These are phyloP conservation scores for Lasioglossum zephyrum DNA, from an alignment of 2,888 invertebrate genomes.

Conservation along the genomic window DNA sequence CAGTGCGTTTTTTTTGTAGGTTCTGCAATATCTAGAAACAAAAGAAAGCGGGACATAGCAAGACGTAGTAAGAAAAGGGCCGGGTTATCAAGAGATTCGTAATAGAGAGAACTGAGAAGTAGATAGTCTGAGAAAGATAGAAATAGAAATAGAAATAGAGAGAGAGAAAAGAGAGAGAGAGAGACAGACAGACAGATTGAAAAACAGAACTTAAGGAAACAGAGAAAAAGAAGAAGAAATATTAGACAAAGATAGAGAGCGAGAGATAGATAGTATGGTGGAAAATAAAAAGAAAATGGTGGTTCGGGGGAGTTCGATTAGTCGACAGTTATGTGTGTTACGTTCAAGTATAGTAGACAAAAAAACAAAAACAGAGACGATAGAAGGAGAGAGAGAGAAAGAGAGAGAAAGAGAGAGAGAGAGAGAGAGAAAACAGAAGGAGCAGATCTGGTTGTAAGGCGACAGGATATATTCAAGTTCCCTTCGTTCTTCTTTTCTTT, in stretches of 20 bases:
- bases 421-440: constrained; percentile 45
- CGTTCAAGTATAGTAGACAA: constrained; percentile 20
- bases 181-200: not conserved
- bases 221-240: constrained; percentile 17
- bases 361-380: constrained; percentile 34
- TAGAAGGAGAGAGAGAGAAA: constrained; percentile 34
- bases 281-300: constrained; percentile 31
- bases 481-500: constrained; percentile 27
- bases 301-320: constrained; percentile 32
- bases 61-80: constrained; percentile 89
- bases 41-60: constrained; percentile 90
- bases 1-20: constrained; percentile 99
- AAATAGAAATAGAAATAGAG: constrained; percentile 3
- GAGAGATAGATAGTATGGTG: constrained; percentile 23
- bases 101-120: constrained; percentile 68
- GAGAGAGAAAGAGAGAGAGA: too few species aligned
- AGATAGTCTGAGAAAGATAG: constrained; percentile 37
- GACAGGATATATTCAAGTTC: constrained; percentile 44
- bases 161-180: constrained; percentile 31
- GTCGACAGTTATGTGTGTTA: constrained; percentile 35
- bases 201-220: not conserved
- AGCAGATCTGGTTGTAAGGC: constrained; percentile 48
- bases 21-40: constrained; percentile 99
- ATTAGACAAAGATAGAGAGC: constrained; percentile 16
- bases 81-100: constrained; percentile 82